Evolutionary conservation across 1,140 invertebrate species (phyloP), one percentile per base, ranked within the genome.

Genomic region (Manduca sexta): DNA sequence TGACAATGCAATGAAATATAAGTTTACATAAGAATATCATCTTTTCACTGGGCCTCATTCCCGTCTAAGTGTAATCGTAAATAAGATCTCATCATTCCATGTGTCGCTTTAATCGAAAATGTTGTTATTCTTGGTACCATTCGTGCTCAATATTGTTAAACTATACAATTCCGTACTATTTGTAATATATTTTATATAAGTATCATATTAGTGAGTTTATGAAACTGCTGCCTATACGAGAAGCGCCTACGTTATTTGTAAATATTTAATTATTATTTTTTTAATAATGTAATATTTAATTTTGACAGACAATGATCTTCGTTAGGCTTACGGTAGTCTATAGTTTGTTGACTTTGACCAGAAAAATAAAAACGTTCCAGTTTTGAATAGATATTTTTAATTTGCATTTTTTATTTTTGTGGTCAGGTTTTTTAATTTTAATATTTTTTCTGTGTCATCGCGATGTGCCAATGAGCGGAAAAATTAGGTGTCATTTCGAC

Each of bases 81-180:
- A 33, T 56, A 68, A 74, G 78, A 82, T 82, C 78, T 82, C 78
- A 82, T 71, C 78, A 83, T 83, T 80, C 79, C 78, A 78, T 69
- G 48, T 53, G 33, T 68, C 57, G 72, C 69, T 78, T 77, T 77
- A 79, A 67, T 38, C 44, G 55, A 43, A 47, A 51, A 39, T 52
- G 44, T 48, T 52, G 14, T 47, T 48, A 34, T 50, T 34, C 40
- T 71, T 61, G 67, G 65, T 66, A 77, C 66, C 75, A 75, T 55
- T 16, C 39, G 64, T 80, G 79, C 79, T 83, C 79, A 83, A 83
- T 69, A 69, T 45, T 35, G 33, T 45, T 34, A 34, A 34, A 35
- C 31, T 18, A 4, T 29, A 45, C 31, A 26, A 16, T 45, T 31
- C 13, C 12, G 38, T 48, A 21, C 30, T 45, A 15, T 34, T 29